Evolutionary conservation across 1,140 invertebrate genomes (phyloP), one percentile per base, ranked within the genome.

Genomic region (Drosophila lowei): DNA sequence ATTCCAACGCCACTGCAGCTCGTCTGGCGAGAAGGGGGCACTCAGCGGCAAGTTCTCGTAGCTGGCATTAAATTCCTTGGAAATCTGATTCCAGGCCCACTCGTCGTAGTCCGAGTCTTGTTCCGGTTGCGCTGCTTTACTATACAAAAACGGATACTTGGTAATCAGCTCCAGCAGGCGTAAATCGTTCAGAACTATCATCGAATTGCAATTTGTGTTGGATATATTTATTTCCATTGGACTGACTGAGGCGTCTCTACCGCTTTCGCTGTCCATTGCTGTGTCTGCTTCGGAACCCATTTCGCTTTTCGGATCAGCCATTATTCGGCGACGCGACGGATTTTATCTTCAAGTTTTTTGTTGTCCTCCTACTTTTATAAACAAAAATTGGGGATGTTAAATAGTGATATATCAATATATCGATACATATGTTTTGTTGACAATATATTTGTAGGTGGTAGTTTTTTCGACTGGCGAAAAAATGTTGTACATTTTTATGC

Each of bases 61-160:
- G 47, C 34, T 59, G 0, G 23, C 5, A 61, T 90, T 90, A 9
- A 90, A 90, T 6, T 44, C 15, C 3, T 48, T 61, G 13, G 72
- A 13, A 43, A 90, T 63, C 23, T 79, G 54, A 6, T 64, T 41
- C 89, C 89, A 90, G 2, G 72, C 89, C 89, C 89, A 90, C 6
- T 71, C 48, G 5, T 59, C 49, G 30, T 90, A 86, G 16, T 89
- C 89, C 11, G 25, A 9, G 49, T 89, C 78, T 4, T 54, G n/a
- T 0, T 72, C 49, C 1, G 56, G 21, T 0, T 30, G 23, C 6
- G 71, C 44, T 2, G 62, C 25, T 13, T 56, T 44, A 18, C 59
- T 75, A 7, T 74, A 53, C 0, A 90, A 46, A 30, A 84, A 90
- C 0, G 89, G 85, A 58, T 84, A 73, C 28, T 43, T 47, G 47